phyloP scores from a whole-genome alignment of 2,113 vertebrate species.

The Bos taurus region DNA sequence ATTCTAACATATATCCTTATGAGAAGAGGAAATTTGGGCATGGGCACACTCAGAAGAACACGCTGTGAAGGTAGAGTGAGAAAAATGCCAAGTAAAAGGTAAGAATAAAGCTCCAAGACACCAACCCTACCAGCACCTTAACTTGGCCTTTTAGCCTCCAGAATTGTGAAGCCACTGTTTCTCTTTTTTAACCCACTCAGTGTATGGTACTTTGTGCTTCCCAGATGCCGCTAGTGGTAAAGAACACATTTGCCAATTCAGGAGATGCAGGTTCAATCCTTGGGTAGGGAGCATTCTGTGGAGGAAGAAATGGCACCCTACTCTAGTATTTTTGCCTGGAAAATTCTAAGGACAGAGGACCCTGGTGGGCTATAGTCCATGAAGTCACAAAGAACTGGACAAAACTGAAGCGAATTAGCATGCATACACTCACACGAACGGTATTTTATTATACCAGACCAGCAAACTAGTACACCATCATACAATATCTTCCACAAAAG shows the following conservation, averaged over 20 bases:
- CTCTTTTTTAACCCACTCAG: background rate
- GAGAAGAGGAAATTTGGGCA: background rate
- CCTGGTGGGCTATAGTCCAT: background rate
- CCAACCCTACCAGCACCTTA: background rate
- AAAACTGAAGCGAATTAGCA: background rate
- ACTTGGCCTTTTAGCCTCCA: background rate
- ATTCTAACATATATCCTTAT: background rate
- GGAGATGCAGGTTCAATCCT: background rate
- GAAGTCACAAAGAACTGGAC: background rate
- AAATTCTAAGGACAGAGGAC: background rate
- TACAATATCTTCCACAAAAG: background rate
- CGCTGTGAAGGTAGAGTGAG: background rate
- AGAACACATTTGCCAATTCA: background rate
- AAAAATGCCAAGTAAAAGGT: background rate
- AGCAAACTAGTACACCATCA: background rate
- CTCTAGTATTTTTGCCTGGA: background rate
- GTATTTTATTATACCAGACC: background rate
- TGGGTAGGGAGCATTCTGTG: background rate
- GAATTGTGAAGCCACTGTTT: background rate
- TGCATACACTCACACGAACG: fast-evolving
- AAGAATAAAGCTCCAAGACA: background rate
- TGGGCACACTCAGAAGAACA: background rate
- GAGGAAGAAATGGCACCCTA: background rate
- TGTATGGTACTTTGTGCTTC: background rate
- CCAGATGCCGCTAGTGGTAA: background rate